Conservation (phyloP, 1,140 invertebrate genomes). For the Cylas formicarius region DNA sequence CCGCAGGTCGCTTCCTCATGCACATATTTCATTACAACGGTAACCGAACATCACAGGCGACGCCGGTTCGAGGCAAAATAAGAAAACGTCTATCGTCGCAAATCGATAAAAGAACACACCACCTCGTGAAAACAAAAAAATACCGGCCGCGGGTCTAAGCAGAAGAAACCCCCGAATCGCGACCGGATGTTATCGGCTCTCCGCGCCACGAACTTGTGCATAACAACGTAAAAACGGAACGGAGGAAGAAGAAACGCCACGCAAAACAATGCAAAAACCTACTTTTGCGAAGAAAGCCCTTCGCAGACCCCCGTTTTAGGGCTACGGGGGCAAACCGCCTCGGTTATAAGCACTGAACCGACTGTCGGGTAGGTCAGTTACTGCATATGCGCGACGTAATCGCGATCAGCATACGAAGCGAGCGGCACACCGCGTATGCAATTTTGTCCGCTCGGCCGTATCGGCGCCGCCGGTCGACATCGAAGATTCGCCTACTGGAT, state of each 20-base stretch:
- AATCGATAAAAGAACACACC: constrained; percentile 21
- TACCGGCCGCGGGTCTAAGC: constrained; percentile 6
- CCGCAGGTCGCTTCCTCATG: constrained; percentile 24
- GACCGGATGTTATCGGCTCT: not conserved
- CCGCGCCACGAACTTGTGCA: not conserved
- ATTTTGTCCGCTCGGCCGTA: no score
- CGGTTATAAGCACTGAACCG: constrained; percentile 32
- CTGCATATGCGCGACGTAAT: constrained; percentile 37
- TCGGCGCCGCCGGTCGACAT: constrained; percentile 7
- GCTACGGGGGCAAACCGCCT: constrained; percentile 31
- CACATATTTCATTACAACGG: constrained; percentile 27
- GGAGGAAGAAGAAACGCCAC: constrained; percentile 1
- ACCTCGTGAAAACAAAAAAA: constrained; percentile 8
- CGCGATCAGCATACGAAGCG: constrained; percentile 13
- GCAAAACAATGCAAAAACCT: constrained; percentile 23
- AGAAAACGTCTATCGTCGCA: constrained; percentile 16
- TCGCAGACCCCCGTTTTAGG: constrained; percentile 34
- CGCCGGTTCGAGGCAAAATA: not conserved
- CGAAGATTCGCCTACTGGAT: constrained; percentile 10
- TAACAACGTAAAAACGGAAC: constrained; percentile 5
- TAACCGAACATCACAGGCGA: constrained; percentile 19
- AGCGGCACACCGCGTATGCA: constrained; percentile 29
- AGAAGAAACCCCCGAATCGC: constrained; percentile 7
- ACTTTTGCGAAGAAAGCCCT: constrained; percentile 30
- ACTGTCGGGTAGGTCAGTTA: constrained; percentile 40